phyloP scores from a whole-genome alignment of 2,113 vertebrate species.

The Callospermophilus lateralis region DNA sequence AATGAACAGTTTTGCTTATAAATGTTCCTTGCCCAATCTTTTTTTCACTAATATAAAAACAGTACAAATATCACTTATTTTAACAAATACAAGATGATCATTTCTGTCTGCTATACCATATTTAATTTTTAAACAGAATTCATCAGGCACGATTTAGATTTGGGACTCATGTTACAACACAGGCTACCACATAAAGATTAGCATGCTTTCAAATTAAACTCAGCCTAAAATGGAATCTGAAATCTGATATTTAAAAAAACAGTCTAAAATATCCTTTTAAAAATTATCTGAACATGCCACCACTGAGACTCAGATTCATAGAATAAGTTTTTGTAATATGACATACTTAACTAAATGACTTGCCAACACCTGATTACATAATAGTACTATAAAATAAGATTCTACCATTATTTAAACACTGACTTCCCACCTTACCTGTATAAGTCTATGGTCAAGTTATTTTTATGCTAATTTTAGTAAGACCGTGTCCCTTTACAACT shows the following conservation, averaged over 20 bases:
- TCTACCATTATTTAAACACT: conserved; percentile 27
- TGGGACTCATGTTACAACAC: neutral
- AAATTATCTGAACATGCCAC: neutral
- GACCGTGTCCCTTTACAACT: neutral
- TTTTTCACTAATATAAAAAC: neutral
- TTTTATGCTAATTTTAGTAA: conserved; percentile 28
- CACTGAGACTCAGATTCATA: neutral
- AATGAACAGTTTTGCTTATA: conserved; percentile 7
- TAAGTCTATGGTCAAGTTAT: conserved; percentile 5
- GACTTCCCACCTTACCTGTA: neutral
- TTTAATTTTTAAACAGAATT: neutral
- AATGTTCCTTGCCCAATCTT: neutral
- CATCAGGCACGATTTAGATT: conserved; percentile 30
- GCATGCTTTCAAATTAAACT: conserved; percentile 45
- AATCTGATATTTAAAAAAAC: neutral
- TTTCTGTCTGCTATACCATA: neutral
- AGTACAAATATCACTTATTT: neutral
- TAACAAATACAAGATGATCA: neutral
- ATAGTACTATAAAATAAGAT: neutral
- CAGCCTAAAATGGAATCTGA: neutral
- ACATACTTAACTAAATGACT: neutral
- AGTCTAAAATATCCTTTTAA: conserved; percentile 24
- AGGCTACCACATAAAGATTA: neutral
- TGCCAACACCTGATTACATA: neutral
- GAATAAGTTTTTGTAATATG: neutral